phyloP scores from a whole-genome alignment of 2,888 invertebrate species.

The Esperia sulphurella region DNA sequence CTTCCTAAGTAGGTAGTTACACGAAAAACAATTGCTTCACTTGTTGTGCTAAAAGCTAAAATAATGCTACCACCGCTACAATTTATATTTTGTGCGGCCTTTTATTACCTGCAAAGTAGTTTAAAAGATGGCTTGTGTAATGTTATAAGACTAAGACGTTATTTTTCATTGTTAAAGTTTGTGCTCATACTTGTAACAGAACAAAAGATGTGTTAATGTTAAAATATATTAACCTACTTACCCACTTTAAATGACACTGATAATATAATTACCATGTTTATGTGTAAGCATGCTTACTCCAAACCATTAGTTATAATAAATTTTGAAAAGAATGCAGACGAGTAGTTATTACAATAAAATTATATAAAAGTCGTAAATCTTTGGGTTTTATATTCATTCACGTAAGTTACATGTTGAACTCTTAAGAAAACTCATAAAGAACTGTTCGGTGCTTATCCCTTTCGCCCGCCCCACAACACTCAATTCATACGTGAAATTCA shows the following conservation, averaged over 20 bases:
- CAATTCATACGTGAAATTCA: constrained; percentile 52
- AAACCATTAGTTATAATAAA: no score
- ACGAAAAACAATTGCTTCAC: constrained; percentile 29
- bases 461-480: constrained; percentile 30
- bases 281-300: no score
- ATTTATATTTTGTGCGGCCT: constrained; percentile 10
- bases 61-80: constrained; percentile 15
- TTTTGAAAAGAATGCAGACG: no score
- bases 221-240: neutral
- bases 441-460: constrained; percentile 37
- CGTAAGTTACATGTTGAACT: constrained; percentile 16
- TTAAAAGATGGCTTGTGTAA: neutral
- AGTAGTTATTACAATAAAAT: no score
- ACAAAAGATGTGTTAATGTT: no score
- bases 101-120: constrained; percentile 1
- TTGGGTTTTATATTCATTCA: constrained; percentile 2
- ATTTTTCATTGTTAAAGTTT: no score
- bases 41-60: constrained; percentile 23
- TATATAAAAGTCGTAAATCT: no score
- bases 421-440: constrained; percentile 43
- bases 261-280: no score
- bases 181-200: no score
- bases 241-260: neutral
- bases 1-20: constrained; percentile 25
- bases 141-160: neutral